Percentiles rank a stretch among this genome's conserved stretches.
Conservation (phyloP, 2,797 vertebrate genomes). For the Pipistrellus pipistrellus region DNA sequence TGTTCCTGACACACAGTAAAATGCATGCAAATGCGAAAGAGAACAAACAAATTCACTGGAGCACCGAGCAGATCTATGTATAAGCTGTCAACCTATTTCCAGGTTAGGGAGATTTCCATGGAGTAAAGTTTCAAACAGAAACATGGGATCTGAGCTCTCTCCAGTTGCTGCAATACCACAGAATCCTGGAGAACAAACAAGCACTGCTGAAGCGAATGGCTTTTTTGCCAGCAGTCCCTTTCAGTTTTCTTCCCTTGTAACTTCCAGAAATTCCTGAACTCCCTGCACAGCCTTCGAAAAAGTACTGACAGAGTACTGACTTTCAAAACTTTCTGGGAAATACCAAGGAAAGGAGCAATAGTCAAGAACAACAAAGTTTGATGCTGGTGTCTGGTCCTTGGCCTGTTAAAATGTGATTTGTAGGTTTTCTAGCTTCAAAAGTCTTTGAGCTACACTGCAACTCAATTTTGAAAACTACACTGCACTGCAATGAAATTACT, state of each 20-base stretch:
- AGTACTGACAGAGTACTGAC: neutral
- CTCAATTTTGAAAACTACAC: neutral
- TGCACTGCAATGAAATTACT: neutral
- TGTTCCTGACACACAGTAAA: constrained; percentile 55
- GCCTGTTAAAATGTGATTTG: neutral
- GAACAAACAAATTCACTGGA: constrained; percentile 36
- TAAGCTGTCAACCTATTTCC: neutral
- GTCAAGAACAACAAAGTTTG: constrained; percentile 8
- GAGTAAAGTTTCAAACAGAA: constrained; percentile 26
- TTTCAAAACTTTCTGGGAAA: constrained; percentile 54
- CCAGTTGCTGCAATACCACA: constrained; percentile 26
- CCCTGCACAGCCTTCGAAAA: constrained; percentile 21
- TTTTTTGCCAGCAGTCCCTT: neutral
- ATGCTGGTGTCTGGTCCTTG: neutral
- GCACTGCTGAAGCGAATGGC: neutral
- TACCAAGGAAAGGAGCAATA: neutral
- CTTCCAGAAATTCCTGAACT: neutral
- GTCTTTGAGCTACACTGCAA: neutral
- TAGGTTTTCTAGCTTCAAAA: constrained; percentile 42
- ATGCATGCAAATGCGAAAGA: constrained; percentile 33
- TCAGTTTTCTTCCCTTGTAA: constrained; percentile 10
- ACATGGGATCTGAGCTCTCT: neutral
- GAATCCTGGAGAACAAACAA: neutral
- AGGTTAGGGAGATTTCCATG: neutral
- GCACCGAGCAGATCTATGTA: neutral